Conservation (phyloP, 2,113 vertebrate genomes). For the Greenwoodochromis staneri region DNA sequence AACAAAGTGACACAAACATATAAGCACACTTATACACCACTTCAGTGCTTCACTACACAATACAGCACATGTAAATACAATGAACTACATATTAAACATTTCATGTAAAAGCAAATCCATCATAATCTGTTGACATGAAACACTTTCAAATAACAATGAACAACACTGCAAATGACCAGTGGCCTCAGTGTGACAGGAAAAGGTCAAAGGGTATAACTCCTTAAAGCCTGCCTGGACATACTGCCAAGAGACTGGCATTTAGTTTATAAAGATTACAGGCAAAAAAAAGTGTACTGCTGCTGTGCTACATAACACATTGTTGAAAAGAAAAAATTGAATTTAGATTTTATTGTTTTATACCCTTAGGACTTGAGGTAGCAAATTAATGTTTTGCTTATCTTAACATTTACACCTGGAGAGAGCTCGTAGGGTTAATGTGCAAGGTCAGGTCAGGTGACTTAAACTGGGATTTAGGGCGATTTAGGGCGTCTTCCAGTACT, state of each 20-base stretch:
- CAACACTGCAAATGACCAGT: neutral
- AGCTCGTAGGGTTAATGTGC: neutral
- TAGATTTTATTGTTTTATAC: neutral
- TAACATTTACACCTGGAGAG: neutral
- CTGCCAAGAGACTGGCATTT: neutral
- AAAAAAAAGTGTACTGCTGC: neutral
- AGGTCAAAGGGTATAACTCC: neutral
- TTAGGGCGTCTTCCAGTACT: neutral
- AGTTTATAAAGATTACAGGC: neutral
- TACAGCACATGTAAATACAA: neutral
- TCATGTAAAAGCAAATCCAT: neutral
- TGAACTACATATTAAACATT: neutral
- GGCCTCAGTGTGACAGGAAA: neutral
- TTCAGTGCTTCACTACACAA: neutral
- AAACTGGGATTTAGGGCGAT: neutral
- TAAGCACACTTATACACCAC: neutral
- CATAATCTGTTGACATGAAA: neutral
- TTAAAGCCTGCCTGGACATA: neutral
- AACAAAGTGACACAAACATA: neutral
- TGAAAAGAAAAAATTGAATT: neutral
- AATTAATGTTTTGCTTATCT: neutral
- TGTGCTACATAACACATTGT: neutral
- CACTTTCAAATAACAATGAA: neutral
- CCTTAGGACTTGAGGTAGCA: neutral
- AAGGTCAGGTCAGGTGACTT: neutral